Evolutionary conservation across 2,888 invertebrate genomes (phyloP).

Genomic region (Rhagonycha lutea): DNA sequence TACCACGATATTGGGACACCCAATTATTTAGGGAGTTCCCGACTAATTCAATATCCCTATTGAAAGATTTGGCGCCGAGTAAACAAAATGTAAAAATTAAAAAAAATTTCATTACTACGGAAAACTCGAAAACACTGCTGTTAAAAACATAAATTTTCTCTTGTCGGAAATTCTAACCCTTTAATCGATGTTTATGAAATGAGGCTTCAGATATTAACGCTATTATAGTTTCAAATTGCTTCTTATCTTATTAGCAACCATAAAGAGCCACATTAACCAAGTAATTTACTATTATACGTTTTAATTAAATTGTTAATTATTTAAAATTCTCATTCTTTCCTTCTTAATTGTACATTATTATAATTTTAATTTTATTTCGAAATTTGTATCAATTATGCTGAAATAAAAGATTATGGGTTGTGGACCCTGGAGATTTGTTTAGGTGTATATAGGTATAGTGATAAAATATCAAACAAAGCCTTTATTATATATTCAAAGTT

Average conservation of each 20-base stretch:
- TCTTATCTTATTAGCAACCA: slow-evolving; percentile 55
- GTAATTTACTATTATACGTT: slow-evolving; percentile 51
- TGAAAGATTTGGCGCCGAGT: slow-evolving; percentile 29
- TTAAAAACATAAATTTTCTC: neutral
- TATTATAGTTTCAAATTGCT: slow-evolving; percentile 55
- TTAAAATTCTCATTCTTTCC: slow-evolving; percentile 41
- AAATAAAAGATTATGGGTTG: neutral
- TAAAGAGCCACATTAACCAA: slow-evolving; percentile 54
- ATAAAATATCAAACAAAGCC: slow-evolving; percentile 13
- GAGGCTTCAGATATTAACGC: slow-evolving; percentile 54
- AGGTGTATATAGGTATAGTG: neutral
- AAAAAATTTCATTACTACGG: neutral
- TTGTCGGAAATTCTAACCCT: slow-evolving; percentile 40
- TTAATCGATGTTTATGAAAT: slow-evolving; percentile 57
- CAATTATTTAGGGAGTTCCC: slow-evolving; percentile 42
- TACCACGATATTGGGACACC: slow-evolving; percentile 41
- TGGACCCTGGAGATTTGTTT: neutral
- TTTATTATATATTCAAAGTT: slow-evolving; percentile 13
- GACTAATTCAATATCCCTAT: slow-evolving; percentile 42
- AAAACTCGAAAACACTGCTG: neutral
- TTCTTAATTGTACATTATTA: neutral
- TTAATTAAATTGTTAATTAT: slow-evolving; percentile 49
- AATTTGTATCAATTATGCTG: neutral
- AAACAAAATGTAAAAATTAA: slow-evolving; percentile 6
- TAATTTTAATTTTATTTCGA: neutral